Evolutionary conservation across 2,113 vertebrate species (phyloP).

Genomic region (Coracopsis vasa): DNA sequence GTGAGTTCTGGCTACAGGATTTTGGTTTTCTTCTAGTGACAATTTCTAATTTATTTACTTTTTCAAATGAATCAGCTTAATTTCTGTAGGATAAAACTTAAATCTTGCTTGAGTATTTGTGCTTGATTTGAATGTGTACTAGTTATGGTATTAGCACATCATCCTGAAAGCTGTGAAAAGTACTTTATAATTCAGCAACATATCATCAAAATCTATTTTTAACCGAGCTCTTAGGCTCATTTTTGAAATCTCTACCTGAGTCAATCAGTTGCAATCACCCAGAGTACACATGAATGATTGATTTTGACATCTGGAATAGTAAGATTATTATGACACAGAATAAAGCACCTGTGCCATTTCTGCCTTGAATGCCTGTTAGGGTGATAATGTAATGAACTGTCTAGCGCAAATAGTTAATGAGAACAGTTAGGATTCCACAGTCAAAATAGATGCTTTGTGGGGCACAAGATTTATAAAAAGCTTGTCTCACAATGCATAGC

Average conservation of each 20-base stretch:
- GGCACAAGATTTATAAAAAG: not conserved
- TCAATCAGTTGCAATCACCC: not conserved
- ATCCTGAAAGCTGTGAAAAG: not conserved
- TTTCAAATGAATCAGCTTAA: not conserved
- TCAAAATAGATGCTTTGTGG: not conserved
- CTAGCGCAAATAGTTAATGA: not conserved
- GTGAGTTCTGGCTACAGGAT: not conserved
- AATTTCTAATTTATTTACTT: not conserved
- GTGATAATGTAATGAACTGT: not conserved
- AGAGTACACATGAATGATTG: slow-evolving; percentile 10
- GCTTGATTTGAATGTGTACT: not conserved
- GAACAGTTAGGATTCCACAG: not conserved
- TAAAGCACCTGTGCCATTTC: not conserved
- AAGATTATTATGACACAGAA: not conserved
- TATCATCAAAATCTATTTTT: not conserved
- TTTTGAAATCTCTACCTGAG: slow-evolving; percentile 4
- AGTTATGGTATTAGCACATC: not conserved
- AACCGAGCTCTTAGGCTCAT: not conserved
- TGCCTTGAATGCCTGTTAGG: not conserved
- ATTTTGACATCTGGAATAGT: slow-evolving; percentile 1
- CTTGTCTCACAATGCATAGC: not conserved
- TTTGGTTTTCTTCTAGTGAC: not conserved
- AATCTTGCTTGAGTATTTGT: not conserved
- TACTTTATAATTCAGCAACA: not conserved
- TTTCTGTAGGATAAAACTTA: not conserved